phyloP scores from a whole-genome alignment of 2,797 vertebrate species.

The Poecile montanus region DNA sequence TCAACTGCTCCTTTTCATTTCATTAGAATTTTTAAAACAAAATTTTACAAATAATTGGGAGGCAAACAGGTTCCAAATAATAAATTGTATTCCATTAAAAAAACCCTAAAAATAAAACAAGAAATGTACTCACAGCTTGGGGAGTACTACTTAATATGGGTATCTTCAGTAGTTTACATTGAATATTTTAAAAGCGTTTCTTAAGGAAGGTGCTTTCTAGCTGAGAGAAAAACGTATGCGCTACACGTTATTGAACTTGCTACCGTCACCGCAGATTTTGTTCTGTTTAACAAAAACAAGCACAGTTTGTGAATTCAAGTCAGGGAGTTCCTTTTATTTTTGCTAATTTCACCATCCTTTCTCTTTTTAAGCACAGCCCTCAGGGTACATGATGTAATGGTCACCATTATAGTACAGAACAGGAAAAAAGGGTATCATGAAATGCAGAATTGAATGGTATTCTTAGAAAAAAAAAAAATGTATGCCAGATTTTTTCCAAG shows the following conservation, averaged over 20 bases:
- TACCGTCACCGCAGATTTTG: constrained; percentile 74
- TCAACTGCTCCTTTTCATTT: neutral
- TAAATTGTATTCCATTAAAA: constrained; percentile 6
- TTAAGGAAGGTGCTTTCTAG: constrained; percentile 65
- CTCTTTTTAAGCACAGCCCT: constrained; percentile 75
- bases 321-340: constrained; percentile 78
- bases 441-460: constrained; percentile 73
- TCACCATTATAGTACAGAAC: constrained; percentile 66
- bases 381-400: constrained; percentile 78
- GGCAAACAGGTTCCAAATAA: neutral
- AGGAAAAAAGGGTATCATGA: constrained; percentile 75
- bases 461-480: constrained; percentile 76
- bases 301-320: constrained; percentile 76
- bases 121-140: constrained; percentile 45
- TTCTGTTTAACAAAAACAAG: constrained; percentile 80
- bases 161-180: constrained; percentile 60
- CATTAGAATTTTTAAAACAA: neutral
- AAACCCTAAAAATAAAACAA: constrained; percentile 30
- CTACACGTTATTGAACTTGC: constrained; percentile 71
- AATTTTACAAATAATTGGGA: constrained; percentile 23
- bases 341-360: constrained; percentile 77
- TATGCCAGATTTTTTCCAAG: constrained; percentile 68
- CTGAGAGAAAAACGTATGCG: constrained; percentile 66
- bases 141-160: constrained; percentile 59
- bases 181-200: constrained; percentile 62